Conservation (phyloP, 1,140 invertebrate genomes). For the Phymastichus coffea region DNA sequence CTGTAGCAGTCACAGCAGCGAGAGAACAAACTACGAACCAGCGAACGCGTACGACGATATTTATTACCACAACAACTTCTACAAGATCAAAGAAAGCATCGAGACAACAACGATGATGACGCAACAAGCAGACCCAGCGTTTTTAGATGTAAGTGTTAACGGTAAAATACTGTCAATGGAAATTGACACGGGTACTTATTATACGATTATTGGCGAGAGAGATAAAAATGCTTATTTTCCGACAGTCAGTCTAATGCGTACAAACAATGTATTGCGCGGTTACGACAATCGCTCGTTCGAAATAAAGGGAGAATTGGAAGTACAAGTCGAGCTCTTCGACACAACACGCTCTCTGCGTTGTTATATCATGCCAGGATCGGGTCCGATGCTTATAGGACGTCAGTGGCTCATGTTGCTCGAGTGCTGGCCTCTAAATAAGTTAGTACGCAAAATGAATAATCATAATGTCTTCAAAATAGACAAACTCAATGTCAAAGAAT, state of each 20-base stretch:
- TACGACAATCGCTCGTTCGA: not conserved
- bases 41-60: not conserved
- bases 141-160: conserved; percentile 12
- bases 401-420: not conserved
- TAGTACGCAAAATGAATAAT: not conserved
- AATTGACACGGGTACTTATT: conserved; percentile 24
- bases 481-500: not conserved
- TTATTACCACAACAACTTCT: not conserved
- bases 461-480: not conserved
- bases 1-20: not conserved
- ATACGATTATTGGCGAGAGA: not conserved
- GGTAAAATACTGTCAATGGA: conserved; percentile 14
- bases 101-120: not conserved
- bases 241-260: not conserved
- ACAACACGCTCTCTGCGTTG: not conserved
- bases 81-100: not conserved
- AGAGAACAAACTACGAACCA: not conserved
- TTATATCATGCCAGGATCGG: not conserved
- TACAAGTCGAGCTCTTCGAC: no score
- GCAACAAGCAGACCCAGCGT: not conserved
- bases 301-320: not conserved
- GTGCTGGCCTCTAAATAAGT: not conserved
- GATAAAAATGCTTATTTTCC: not conserved
- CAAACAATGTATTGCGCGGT: not conserved
- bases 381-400: not conserved